These are phyloP conservation scores for Dermolepida albohirtum DNA, from an alignment of 2,888 invertebrate species.

Conservation along the genomic window DNA sequence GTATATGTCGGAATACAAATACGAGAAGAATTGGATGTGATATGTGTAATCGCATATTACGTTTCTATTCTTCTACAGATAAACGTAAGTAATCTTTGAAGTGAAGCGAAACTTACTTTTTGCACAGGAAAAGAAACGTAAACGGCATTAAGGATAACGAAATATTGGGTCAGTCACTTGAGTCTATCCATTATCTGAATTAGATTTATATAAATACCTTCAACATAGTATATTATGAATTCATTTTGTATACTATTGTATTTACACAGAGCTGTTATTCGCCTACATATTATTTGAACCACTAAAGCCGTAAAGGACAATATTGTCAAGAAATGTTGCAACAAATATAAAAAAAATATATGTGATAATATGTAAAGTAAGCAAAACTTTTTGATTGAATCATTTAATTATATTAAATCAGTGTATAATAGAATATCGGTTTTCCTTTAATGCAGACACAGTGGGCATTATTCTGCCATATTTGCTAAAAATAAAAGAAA, in stretches of 20 bases:
- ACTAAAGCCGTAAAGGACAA: too few species aligned
- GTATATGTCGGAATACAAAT: constrained; percentile 11
- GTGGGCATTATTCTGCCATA: too few species aligned
- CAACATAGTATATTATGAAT: constrained; percentile 9
- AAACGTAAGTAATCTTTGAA: constrained; percentile 18
- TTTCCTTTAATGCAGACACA: too few species aligned
- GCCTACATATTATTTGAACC: not conserved
- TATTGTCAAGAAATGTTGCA: too few species aligned
- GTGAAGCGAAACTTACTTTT: constrained; percentile 14
- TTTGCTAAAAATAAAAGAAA: too few species aligned
- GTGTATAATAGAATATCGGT: too few species aligned
- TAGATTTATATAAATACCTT: constrained; percentile 19
- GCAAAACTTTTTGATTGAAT: too few species aligned
- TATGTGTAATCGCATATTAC: constrained; percentile 27
- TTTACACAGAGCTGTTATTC: not conserved
- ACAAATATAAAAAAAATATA: too few species aligned
- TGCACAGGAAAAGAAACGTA: constrained; percentile 4
- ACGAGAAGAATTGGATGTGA: constrained; percentile 23
- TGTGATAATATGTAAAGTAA: too few species aligned
- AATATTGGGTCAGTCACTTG: constrained; percentile 21
- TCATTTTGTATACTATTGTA: constrained; percentile 16
- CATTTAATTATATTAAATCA: too few species aligned
- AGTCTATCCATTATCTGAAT: constrained; percentile 29
- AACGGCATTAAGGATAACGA: constrained; percentile 17
- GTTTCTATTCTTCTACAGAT: constrained; percentile 12